Base-by-base conservation (phyloP, 2,797 vertebrate species). In the Pangasius sanitwongsei region DNA sequence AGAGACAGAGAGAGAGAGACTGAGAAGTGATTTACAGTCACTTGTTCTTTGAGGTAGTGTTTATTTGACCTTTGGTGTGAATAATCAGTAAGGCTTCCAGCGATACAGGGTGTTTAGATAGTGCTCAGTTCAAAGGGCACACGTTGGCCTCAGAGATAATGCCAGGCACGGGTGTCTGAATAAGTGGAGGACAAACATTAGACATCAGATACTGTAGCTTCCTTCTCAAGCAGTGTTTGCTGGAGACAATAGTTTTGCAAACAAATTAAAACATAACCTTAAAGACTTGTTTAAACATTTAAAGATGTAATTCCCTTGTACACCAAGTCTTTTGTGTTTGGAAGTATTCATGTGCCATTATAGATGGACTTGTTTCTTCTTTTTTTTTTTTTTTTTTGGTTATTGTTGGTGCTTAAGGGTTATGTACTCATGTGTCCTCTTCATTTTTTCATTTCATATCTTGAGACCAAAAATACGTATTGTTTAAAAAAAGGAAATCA, bases 401-500 rank as follows among this genome's bases (percentile, higher is more conserved):
- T 53, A 28, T 65, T 85, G 75, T 83, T 74, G 55, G 80, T 88
- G 69, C 77, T 88, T 87, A 87, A 86, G 28, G 23, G 75, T 86
- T 87, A 86, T 89, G 81, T 86, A 82, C 72, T 70, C 37, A 28
- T 70, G n/a, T 74, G 85, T 55, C 63, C 82, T 87, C 15, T 77
- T 80, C 18, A 75, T 87, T 88, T 90, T 87, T 28, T 48, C 25
- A 87, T 48, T 7, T 88, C 34, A 88, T 85, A 89, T 90, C 72
- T 88, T 91, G 88, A 91, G 90, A 93, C 92, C 92, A 93, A 89
- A 92, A 85, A 84, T 88, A 61, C 31, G 81, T 81, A 83, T 80
- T 82, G n/a, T 59, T 83, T 83, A 78, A 82, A 88, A 89, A 75
- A n/a, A 48, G 53, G 48, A 89, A 90, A 69, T 84, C 65, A 70